Conservation (phyloP, 2,113 vertebrate species). For the Sisor rabdophorus region DNA sequence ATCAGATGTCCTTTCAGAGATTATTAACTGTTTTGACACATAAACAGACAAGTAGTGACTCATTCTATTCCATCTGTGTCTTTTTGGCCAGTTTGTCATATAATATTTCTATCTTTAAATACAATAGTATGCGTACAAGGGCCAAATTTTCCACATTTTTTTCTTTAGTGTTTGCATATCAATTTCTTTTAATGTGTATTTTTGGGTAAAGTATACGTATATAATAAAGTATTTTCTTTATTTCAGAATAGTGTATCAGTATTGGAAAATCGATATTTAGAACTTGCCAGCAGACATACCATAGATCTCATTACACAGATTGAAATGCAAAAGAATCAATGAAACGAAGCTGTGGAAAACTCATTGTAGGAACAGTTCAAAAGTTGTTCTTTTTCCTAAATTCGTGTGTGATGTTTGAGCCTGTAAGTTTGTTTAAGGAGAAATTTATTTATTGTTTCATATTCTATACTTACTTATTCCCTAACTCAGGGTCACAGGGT, state of each 20-base stretch:
- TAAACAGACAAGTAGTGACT: conserved; percentile 39
- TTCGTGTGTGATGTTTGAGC: too few relatives aligned
- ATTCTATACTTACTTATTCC: too few relatives aligned
- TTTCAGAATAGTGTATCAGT: conserved; percentile 8
- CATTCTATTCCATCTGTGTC: conserved; percentile 33
- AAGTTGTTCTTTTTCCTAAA: too few relatives aligned
- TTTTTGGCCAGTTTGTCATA: conserved; percentile 34
- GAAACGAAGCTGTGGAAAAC: conserved; percentile 18
- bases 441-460: too few relatives aligned
- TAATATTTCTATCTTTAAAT: neutral
- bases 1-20: conserved; percentile 36
- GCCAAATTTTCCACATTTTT: neutral
- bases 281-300: conserved; percentile 33
- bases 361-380: too few relatives aligned
- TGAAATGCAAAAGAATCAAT: conserved; percentile 48
- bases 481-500: too few relatives aligned
- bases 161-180: neutral
- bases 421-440: too few relatives aligned
- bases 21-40: conserved; percentile 31
- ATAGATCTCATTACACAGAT: conserved; percentile 39
- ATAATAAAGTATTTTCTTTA: conserved; percentile 4
- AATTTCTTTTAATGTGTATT: conserved; percentile 10
- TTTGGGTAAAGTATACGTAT: conserved; percentile 9
- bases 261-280: conserved; percentile 32
- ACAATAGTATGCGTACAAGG: neutral